Conservation (phyloP, 2,888 invertebrate species). For the Cantharis rufa region DNA sequence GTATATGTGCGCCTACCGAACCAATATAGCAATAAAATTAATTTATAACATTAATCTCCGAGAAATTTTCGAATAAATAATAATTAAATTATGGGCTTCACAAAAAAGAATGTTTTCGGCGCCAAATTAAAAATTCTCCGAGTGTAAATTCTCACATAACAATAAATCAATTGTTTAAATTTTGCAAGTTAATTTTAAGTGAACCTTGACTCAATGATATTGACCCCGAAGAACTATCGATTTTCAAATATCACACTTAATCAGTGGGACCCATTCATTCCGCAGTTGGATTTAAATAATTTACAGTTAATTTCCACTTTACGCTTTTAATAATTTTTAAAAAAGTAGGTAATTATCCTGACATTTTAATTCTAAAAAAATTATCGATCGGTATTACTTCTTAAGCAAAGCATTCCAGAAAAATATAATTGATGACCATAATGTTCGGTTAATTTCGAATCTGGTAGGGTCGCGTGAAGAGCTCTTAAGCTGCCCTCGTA, state of each 20-base stretch:
- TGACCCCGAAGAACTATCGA: not conserved
- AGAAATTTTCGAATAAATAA: not conserved
- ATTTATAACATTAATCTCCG: not conserved
- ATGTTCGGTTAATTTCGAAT: conserved; percentile 20
- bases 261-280: not conserved
- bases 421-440: conserved; percentile 20
- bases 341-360: not conserved
- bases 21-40: not conserved
- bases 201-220: not conserved
- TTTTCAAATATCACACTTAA: not conserved
- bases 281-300: not conserved
- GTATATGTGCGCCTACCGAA: not conserved
- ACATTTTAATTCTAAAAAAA: conserved; percentile 6
- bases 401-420: not conserved
- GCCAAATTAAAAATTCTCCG: not conserved
- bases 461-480: conserved; percentile 23
- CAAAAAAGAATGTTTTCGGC: not conserved
- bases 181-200: not conserved
- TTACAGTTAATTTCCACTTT: not conserved
- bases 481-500: conserved; percentile 14
- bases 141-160: not conserved
- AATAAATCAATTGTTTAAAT: not conserved
- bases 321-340: not conserved
- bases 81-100: not conserved
- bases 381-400: conserved; percentile 13